Conservation (phyloP, 2,113 vertebrate species). For the Gambusia holbrooki region DNA sequence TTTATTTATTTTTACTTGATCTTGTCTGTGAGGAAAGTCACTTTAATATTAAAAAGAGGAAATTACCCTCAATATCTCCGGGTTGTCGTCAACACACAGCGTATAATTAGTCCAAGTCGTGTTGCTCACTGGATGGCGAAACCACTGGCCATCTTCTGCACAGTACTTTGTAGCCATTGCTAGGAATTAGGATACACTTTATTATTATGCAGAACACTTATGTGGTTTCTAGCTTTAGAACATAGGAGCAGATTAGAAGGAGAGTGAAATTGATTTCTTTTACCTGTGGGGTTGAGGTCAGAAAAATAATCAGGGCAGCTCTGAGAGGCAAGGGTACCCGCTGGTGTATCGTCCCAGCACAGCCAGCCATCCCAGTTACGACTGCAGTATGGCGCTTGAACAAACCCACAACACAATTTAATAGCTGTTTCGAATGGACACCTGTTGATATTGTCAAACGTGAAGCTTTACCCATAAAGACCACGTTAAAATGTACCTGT, state of each 20-base stretch:
- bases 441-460: neutral
- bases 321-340: conserved; percentile 43
- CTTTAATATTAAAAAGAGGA: neutral
- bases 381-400: conserved; percentile 45
- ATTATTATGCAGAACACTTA: neutral
- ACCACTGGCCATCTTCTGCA: conserved; percentile 61
- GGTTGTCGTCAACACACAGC: conserved; percentile 45
- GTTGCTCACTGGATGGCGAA: conserved; percentile 43
- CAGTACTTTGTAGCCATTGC: conserved; percentile 62
- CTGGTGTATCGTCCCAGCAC: conserved; percentile 62
- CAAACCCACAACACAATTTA: conserved; percentile 8
- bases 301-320: conserved; percentile 57
- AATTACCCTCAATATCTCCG: conserved; percentile 46
- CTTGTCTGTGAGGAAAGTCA: too few species aligned
- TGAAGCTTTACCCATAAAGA: neutral
- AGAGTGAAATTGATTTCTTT: neutral
- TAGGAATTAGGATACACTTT: conserved; percentile 13
- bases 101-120: conserved; percentile 61
- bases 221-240: neutral
- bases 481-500: conserved; percentile 35
- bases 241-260: too few species aligned
- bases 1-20: too few species aligned
- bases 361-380: conserved; percentile 66
- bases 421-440: neutral
- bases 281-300: conserved; percentile 40